Evolutionary conservation across 2,113 vertebrate genomes (phyloP).

Genomic region (Donacobius atricapilla): DNA sequence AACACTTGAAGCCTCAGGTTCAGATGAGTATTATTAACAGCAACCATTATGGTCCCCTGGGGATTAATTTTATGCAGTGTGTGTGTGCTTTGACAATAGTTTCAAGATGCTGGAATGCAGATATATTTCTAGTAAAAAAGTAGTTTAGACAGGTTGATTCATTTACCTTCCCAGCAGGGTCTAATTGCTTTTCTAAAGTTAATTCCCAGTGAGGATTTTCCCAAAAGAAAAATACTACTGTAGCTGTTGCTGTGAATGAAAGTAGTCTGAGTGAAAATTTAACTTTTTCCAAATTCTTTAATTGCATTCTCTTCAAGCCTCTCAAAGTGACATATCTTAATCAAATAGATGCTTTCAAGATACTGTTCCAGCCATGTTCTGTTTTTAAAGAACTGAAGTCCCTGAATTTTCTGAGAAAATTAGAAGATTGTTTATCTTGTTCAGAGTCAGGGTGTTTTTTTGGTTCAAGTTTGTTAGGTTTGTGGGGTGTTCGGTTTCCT

Average conservation of each 20-base stretch:
- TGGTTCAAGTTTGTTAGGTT: background rate
- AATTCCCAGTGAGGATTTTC: conserved; percentile 54
- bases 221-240: background rate
- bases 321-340: background rate
- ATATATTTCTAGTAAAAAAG: conserved; percentile 58
- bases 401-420: background rate
- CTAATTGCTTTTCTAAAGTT: conserved; percentile 64
- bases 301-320: background rate
- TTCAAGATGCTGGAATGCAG: conserved; percentile 70
- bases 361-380: background rate
- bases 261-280: background rate
- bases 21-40: conserved; percentile 63
- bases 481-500: background rate
- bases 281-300: background rate
- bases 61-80: conserved; percentile 60
- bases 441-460: background rate
- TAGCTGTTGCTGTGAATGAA: background rate
- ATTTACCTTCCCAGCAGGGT: conserved; percentile 63
- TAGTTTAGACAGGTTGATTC: conserved; percentile 69
- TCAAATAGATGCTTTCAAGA: background rate
- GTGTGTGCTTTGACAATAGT: conserved; percentile 50
- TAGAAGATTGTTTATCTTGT: background rate
- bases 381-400: background rate
- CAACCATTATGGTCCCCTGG: conserved; percentile 45
- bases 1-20: conserved; percentile 47